Evolutionary conservation across 2,113 vertebrate genomes (phyloP).

Genomic region (Phocoena phocoena): DNA sequence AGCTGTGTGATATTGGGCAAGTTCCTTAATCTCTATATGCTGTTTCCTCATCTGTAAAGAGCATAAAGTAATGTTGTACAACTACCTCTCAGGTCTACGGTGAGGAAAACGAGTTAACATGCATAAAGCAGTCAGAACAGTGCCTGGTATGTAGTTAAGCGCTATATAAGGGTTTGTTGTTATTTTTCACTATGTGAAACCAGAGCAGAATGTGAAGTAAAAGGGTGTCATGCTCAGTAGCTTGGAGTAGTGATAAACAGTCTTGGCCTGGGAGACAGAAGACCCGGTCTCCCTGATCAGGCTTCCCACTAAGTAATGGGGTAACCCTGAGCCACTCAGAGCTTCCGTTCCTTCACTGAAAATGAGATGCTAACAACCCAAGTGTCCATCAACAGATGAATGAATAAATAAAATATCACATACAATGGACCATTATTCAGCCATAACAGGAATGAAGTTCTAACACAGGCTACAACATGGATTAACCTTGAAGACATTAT

Average conservation of each 20-base stretch:
- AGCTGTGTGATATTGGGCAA: not conserved
- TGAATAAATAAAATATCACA: not conserved
- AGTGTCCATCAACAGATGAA: not conserved
- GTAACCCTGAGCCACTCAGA: not conserved
- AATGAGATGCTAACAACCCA: not conserved
- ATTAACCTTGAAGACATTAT: not conserved
- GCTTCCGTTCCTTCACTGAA: not conserved
- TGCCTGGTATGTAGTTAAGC: not conserved
- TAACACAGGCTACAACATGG: not conserved
- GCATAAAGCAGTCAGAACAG: not conserved
- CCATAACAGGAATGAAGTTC: not conserved
- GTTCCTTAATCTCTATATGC: not conserved
- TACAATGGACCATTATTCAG: not conserved
- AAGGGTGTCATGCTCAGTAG: not conserved
- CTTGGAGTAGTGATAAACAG: not conserved
- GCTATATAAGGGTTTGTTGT: not conserved
- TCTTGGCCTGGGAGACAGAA: not conserved
- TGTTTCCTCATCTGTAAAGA: not conserved
- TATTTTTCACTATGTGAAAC: not conserved
- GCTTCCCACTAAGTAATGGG: not conserved
- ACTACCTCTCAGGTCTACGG: not conserved
- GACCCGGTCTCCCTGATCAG: too few species aligned
- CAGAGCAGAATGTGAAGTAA: not conserved
- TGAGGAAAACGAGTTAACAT: not conserved
- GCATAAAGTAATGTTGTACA: fast-evolving